Percentiles rank a stretch among this genome's conserved stretches.
Conservation (phyloP, 1,140 invertebrate species). For the Drosophila ananassae region DNA sequence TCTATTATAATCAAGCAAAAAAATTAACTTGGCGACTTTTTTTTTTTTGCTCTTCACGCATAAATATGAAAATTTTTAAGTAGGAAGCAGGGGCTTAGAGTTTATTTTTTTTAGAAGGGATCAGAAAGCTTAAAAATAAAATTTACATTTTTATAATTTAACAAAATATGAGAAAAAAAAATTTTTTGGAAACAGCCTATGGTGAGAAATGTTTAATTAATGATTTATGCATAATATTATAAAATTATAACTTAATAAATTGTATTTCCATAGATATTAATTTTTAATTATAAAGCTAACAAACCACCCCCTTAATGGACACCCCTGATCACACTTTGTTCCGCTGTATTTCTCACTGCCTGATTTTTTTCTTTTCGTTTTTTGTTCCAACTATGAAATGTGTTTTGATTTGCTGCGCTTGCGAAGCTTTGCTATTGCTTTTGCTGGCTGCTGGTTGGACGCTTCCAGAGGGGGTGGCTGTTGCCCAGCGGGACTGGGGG, state of each 20-base stretch:
- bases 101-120: neutral
- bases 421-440: conserved; percentile 54
- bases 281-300: too few relatives aligned
- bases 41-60: conserved; percentile 54
- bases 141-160: too few relatives aligned
- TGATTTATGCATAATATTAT: too few relatives aligned
- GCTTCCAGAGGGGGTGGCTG: conserved; percentile 26
- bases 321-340: conserved; percentile 19
- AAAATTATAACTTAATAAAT: too few relatives aligned
- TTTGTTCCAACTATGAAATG: conserved; percentile 65
- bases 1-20: conserved; percentile 34
- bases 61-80: conserved; percentile 25
- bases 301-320: neutral
- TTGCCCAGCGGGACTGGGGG: neutral
- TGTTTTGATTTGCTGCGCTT: conserved; percentile 83
- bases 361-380: conserved; percentile 15
- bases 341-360: conserved; percentile 26
- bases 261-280: too few relatives aligned
- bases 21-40: conserved; percentile 39
- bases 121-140: too few relatives aligned
- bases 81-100: conserved; percentile 6
- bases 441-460: conserved; percentile 73
- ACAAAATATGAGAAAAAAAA: too few relatives aligned
- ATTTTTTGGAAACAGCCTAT: neutral
- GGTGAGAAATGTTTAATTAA: neutral